phyloP scores from a whole-genome alignment of 2,888 invertebrate species.

The Epinotia demarniana region DNA sequence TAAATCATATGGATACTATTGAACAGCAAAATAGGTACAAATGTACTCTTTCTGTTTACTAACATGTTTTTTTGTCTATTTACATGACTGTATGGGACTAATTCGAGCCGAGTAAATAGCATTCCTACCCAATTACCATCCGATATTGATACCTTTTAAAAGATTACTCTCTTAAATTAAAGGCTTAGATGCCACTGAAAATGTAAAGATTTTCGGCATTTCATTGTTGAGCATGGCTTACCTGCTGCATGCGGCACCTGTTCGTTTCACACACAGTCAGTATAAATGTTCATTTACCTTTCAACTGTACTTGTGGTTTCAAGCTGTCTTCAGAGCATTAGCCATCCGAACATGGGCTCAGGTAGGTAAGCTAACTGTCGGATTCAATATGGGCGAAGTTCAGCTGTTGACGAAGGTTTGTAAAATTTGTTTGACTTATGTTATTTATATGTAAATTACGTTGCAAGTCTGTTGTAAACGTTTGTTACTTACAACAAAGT shows the following conservation, averaged over 20 bases:
- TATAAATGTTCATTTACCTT: constrained; percentile 38
- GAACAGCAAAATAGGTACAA: constrained; percentile 71
- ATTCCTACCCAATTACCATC: constrained; percentile 71
- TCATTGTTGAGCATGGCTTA: constrained; percentile 77
- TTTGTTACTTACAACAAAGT: constrained; percentile 18
- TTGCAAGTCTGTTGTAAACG: constrained; percentile 19
- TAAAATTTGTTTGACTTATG: constrained; percentile 1
- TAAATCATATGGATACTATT: constrained; percentile 61
- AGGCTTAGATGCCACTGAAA: constrained; percentile 52
- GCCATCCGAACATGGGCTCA: constrained; percentile 22
- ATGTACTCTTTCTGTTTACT: constrained; percentile 83
- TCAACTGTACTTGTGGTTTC: constrained; percentile 39
- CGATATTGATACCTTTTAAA: constrained; percentile 58
- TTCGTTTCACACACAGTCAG: constrained; percentile 58
- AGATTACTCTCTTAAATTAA: constrained; percentile 69
- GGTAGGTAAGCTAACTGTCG: constrained; percentile 39
- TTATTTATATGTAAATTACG: constrained; percentile 4
- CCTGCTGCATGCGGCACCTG: constrained; percentile 74
- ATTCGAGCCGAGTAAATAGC: constrained; percentile 73
- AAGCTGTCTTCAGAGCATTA: constrained; percentile 36
- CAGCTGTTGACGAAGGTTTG: constrained; percentile 38
- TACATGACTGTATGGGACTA: constrained; percentile 81
- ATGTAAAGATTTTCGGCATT: constrained; percentile 69
- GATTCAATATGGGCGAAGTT: constrained; percentile 34
- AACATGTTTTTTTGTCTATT: constrained; percentile 75